A percentile compares a stretch with the other conserved stretches of the same genome.
These are phyloP conservation scores for Metacarcinus magister DNA, from an alignment of 2,888 invertebrate species.

Conservation along the genomic window DNA sequence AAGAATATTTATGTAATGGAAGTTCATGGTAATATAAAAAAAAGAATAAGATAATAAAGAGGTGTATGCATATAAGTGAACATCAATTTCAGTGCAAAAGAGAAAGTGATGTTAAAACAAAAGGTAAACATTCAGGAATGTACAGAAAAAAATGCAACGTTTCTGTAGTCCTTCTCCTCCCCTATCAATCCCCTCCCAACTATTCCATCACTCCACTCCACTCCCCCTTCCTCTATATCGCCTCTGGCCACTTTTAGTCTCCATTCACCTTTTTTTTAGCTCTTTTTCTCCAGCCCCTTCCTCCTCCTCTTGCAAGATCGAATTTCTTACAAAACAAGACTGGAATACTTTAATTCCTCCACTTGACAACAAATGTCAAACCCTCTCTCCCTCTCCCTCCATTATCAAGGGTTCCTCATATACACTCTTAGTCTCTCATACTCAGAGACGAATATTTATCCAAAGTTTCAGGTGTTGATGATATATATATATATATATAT, in stretches of 20 bases:
- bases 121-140: too few relatives aligned
- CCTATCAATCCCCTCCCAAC: neutral
- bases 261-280: neutral
- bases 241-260: neutral
- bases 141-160: too few relatives aligned
- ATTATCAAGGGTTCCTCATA: neutral
- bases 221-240: neutral
- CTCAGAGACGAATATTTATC: neutral
- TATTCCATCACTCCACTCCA: neutral
- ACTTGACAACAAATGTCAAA: neutral
- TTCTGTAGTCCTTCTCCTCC: too few relatives aligned
- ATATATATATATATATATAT: too few relatives aligned
- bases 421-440: neutral
- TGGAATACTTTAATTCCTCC: neutral
- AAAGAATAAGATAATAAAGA: too few relatives aligned
- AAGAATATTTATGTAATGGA: too few relatives aligned
- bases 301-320: neutral
- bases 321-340: neutral
- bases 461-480: neutral
- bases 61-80: too few relatives aligned
- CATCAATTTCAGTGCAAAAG: too few relatives aligned
- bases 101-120: too few relatives aligned
- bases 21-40: too few relatives aligned
- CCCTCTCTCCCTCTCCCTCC: neutral
- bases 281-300: neutral